Evolutionary conservation across 2,888 invertebrate genomes (phyloP), one percentile per base, ranked within the genome.

Genomic region (Drosophila melanosoma): DNA sequence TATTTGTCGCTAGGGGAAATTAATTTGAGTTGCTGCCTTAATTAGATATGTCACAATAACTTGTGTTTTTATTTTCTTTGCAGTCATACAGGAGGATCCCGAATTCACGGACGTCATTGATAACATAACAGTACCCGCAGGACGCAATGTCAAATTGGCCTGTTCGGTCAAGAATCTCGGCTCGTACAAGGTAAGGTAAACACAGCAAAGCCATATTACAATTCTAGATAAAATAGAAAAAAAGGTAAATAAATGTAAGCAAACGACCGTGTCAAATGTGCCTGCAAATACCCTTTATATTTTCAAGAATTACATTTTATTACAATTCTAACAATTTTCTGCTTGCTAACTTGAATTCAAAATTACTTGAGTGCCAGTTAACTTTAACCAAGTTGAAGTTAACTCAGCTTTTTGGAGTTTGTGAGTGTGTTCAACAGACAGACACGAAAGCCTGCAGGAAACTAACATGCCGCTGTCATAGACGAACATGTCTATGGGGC

Each of bases 51-150:
- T 57, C 49, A 32, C 17, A 32, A 15, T 45, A 29, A 52, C 10
- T 70, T 61, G n/a, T 69, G 78, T 26, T 81, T 67, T 67, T 71
- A 77, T 91, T 45, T 90, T 94, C 94, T 93, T 96, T 96, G 74
- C 95, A 96, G 95, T 94, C 83, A 95, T 96, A 82, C 95, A 95
- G 49, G 96, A 96, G 90, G 98, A 98, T 94, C 98, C 98, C 2
- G 97, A 97, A 93, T 98, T 98, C 93, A 96, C 97, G 71, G 97
- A 97, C 93, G 95, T 96, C 90, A 98, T 98, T 90, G 96, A 97
- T 93, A 98, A 98, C 94, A 96, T 97, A 88, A 98, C 98, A 62
- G 97, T 97, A 80, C 96, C 98, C 73, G 93, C 93, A 74, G 93
- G 93, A 72, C 88, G 93, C 68, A 93, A 93, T 84, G 92, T 93